Conservation (phyloP, 2,797 vertebrate genomes). For the Falco novaeseelandiae region DNA sequence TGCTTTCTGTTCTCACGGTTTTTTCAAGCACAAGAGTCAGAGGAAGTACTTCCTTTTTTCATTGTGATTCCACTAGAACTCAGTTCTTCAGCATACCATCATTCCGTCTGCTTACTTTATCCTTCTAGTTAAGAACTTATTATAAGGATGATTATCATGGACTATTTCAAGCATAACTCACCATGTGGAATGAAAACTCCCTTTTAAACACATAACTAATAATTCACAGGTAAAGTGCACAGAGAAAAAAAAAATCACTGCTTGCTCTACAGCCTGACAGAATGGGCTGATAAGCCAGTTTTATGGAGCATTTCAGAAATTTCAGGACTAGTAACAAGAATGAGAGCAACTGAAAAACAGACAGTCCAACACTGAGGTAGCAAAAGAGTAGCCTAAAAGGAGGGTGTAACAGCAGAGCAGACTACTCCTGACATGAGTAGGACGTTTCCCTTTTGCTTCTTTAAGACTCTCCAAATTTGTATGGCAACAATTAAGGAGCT, state of each 20-base stretch:
- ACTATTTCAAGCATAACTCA: neutral
- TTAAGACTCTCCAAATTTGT: neutral
- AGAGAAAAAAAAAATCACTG: neutral
- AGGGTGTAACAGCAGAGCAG: neutral
- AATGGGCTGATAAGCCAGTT: neutral
- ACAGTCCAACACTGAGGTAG: neutral
- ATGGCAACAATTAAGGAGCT: neutral
- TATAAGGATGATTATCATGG: neutral
- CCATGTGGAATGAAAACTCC: neutral
- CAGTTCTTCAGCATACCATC: neutral
- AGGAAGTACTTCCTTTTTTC: neutral
- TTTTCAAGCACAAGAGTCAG: neutral
- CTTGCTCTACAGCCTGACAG: neutral
- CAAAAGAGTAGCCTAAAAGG: neutral
- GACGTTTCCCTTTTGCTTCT: rapidly evolving
- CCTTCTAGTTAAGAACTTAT: neutral
- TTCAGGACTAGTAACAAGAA: neutral
- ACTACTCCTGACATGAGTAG: neutral
- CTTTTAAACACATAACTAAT: neutral
- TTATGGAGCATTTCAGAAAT: neutral
- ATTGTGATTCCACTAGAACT: neutral
- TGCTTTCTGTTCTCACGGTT: neutral
- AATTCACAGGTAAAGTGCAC: neutral
- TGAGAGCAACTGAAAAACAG: neutral
- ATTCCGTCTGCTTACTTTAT: neutral